Evolutionary conservation across 1,140 invertebrate species (phyloP), one percentile per base, ranked within the genome.

Genomic region (Chelonus insularis): DNA sequence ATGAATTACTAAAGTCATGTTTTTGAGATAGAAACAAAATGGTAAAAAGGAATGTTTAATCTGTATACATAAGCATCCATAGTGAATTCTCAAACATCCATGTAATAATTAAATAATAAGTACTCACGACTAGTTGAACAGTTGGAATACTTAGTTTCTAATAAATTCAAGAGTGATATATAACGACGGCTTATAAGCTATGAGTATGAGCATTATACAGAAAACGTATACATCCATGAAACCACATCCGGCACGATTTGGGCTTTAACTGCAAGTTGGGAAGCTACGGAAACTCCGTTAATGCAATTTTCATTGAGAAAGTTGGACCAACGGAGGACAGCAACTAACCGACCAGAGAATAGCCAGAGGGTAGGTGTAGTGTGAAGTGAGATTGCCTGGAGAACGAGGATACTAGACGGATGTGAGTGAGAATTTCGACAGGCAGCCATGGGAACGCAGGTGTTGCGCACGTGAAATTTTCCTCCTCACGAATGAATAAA

Each of bases 221-320:
- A 0, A 21, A 12, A 20, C 16, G 16, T 52, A 34, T 45, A 50
- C 21, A 23, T 37, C 18, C 8, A 58, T 56, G 54, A 64, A 43
- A 18, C 18, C 16, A 14, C 14, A 16, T 20, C 18, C 14, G 41
- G 14, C 16, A 43, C 41, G 41, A 43, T 43, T 43, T 16, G 41
- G 41, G 65, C 57, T 56, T 64, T 58, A 63, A 56, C 60, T 62
- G 56, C 43, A 48, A 64, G 57, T 64, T 57, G 48, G 61, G 50
- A 59, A 60, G 64, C 56, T 68, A 61, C 54, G 45, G 62, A 63
- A 72, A 76, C 73, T 77, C 68, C 64, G 68, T 25, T 77, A 74
- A 79, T 79, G 72, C 65, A 74, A 73, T 78, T 80, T 79, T 77
- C 73, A 78, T 78, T 68, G 74, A 69, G 70, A 71, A 78, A 79